A percentile compares a stretch with the other conserved stretches of the same genome.
Conservation (phyloP, 2,888 invertebrate genomes). For the Lycophotia porphyrea region DNA sequence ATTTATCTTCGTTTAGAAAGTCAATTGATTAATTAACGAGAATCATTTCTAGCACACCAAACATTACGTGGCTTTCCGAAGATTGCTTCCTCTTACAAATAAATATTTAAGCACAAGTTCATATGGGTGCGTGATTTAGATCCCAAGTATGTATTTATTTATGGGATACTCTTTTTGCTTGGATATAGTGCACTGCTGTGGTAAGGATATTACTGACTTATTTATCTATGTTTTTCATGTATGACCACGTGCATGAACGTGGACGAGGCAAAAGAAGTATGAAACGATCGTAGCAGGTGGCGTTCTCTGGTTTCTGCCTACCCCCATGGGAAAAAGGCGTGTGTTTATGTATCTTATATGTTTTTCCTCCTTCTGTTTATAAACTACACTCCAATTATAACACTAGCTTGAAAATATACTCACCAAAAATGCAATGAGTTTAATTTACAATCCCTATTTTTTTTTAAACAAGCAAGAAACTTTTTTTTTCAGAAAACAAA, state of each 20-base stretch:
- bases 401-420: too few species aligned
- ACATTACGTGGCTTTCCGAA: constrained; percentile 21
- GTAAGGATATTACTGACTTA: constrained; percentile 25
- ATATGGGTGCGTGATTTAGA: constrained; percentile 17
- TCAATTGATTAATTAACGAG: constrained; percentile 12
- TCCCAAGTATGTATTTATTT: constrained; percentile 38
- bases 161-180: constrained; percentile 24
- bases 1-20: neutral
- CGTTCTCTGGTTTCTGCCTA: too few species aligned
- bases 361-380: neutral
- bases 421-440: neutral
- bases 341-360: neutral
- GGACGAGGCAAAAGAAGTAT: neutral
- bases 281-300: neutral
- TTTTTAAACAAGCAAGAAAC: too few species aligned
- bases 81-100: constrained; percentile 21
- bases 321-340: too few species aligned
- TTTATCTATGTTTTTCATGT: neutral
- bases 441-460: too few species aligned
- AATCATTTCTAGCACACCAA: neutral
- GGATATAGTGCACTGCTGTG: constrained; percentile 2
- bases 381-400: neutral
- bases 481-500: too few species aligned
- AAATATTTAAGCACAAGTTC: constrained; percentile 43
- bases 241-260: neutral